Evolutionary conservation across 2,888 invertebrate genomes (phyloP), one percentile per base, ranked within the genome.

Genomic region (Therioaphis trifolii): DNA sequence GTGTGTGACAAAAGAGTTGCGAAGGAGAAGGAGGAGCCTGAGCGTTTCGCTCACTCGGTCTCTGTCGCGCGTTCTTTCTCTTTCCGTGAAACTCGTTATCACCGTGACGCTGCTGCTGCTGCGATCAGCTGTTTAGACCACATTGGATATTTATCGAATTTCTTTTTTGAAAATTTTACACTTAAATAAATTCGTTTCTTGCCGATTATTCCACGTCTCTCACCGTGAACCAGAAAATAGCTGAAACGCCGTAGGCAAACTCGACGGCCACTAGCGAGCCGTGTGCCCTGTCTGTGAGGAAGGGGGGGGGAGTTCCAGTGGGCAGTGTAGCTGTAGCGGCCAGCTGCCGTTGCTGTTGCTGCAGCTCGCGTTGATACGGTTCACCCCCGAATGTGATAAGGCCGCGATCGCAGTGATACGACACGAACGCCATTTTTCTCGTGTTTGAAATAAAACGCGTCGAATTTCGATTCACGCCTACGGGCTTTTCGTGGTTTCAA

Each of bases 1-100:
- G 63, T 49, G 69, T 61, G 72, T 82, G 72, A 82, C 82, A 82
- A 82, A 82, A 72, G 82, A 82, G 82, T 63, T 49, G 82, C 63
- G 72, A 55, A 78, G 66, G 46, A 72, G 72, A 18, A 52, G 82
- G 82, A 82, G 80, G 80, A 72, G 79, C 69, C 46, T 9, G 18
- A 3, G 1, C 27, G 61, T 14, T 46, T 18, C 52, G 15, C 46
- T 18, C 27, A 14, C 29, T 35, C 72, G 1, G 15, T 66, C 66
- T 49, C 61, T 27, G 63, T n/a, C 77, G 15, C 29, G 9, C 46
- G 5, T 18, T 24, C 61, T 66, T n/a, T 72, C 52, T n/a, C 52
- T 18, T 7, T n/a, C 58, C 18, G 46, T 35, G 18, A 63, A 40
- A 43, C 61, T 43, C 58, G 61, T 72, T 61, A 61, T 35, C 72